phyloP scores from a whole-genome alignment of 2,113 vertebrate species.

The Coptodon bakossiorum region DNA sequence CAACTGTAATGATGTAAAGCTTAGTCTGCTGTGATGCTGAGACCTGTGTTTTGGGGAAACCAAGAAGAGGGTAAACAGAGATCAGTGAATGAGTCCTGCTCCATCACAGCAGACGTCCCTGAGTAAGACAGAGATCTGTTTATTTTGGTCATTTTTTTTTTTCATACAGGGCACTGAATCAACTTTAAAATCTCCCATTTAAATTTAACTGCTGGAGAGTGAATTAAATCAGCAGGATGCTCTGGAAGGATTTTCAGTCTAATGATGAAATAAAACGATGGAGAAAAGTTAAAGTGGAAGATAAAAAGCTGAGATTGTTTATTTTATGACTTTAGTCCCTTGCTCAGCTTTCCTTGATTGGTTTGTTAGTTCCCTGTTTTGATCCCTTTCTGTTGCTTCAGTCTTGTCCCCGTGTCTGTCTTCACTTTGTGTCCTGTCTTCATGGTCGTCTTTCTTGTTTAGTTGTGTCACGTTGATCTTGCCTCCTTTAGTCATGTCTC shows the following conservation, averaged over 20 bases:
- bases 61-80: neutral
- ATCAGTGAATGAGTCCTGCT: neutral
- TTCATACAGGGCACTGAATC: neutral
- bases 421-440: neutral
- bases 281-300: neutral
- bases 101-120: rapidly evolving
- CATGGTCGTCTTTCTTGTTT: rapidly evolving
- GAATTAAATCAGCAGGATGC: neutral
- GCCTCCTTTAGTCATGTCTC: rapidly evolving
- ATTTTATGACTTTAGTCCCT: rapidly evolving
- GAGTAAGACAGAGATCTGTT: neutral
- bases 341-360: neutral
- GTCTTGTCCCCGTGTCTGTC: rapidly evolving
- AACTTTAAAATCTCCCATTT: rapidly evolving
- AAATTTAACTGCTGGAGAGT: neutral
- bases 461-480: neutral
- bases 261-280: neutral
- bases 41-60: rapidly evolving
- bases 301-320: rapidly evolving
- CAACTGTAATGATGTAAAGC: neutral
- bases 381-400: neutral
- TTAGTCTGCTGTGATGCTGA: rapidly evolving
- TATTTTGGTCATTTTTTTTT: neutral
- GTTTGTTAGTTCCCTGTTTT: neutral
- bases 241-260: neutral